A percentile compares a stretch with the other conserved stretches of the same genome.
Evolutionary conservation across 2,797 vertebrate species (phyloP).

Genomic region (Tokudaia tokunoshimensis): DNA sequence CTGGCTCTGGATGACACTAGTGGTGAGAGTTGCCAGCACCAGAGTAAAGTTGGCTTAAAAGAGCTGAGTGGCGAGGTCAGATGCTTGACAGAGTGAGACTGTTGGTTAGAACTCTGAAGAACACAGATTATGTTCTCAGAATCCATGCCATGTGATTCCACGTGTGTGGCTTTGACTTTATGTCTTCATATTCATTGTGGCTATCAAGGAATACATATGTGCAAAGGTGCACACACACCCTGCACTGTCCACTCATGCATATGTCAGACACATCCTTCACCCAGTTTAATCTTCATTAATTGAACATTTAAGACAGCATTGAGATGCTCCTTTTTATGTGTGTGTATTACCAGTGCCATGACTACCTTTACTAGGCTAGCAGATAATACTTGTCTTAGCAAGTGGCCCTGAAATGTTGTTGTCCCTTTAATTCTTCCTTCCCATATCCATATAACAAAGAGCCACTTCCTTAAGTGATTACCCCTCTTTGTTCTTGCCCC

Average conservation of each 20-base stretch:
- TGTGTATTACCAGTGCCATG: not conserved
- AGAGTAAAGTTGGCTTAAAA: not conserved
- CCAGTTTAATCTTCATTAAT: conserved; percentile 1
- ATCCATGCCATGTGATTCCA: not conserved
- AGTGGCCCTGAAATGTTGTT: not conserved
- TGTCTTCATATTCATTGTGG: not conserved
- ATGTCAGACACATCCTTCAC: not conserved
- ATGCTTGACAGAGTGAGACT: not conserved
- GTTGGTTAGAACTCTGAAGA: conserved; percentile 1
- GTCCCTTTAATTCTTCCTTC: not conserved
- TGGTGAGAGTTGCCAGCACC: not conserved
- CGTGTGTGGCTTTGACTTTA: not conserved
- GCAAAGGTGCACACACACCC: not conserved
- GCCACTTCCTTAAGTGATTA: not conserved
- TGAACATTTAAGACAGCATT: conserved; percentile 35
- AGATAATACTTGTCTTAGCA: conserved; percentile 39
- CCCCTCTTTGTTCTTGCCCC: conserved; percentile 26
- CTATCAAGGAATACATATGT: not conserved
- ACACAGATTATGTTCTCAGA: not conserved
- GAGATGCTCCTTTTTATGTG: not conserved
- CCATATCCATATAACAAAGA: not conserved
- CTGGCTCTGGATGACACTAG: not conserved
- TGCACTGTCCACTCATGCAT: no score
- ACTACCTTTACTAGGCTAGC: not conserved
- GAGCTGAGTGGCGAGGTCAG: not conserved